A percentile compares a stretch with the other conserved stretches of the same genome.
Conservation (phyloP, 2,113 vertebrate species). For the Amblyopsis rosae region DNA sequence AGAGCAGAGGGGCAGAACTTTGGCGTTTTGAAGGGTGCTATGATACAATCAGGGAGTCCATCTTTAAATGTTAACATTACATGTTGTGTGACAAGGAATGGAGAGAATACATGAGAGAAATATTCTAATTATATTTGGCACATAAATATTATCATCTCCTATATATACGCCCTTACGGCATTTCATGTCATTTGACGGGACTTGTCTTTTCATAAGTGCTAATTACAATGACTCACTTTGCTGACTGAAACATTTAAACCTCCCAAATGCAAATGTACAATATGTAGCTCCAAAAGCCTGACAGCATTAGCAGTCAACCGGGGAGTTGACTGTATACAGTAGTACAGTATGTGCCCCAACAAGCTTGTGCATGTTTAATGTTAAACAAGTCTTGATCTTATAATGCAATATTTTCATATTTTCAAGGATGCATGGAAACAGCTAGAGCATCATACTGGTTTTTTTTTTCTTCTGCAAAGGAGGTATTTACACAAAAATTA, state of each 20-base stretch:
- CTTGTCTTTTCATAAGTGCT: slow-evolving; percentile 21
- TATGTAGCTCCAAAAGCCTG: slow-evolving; percentile 20
- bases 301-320: slow-evolving; percentile 34
- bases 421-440: slow-evolving; percentile 25
- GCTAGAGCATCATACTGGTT: not conserved
- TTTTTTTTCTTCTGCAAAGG: slow-evolving; percentile 9
- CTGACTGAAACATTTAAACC: no score
- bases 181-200: not conserved
- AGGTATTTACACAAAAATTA: slow-evolving; percentile 39
- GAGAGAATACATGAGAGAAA: slow-evolving; percentile 17
- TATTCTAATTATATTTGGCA: slow-evolving; percentile 58
- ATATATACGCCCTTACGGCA: not conserved
- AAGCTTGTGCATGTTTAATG: slow-evolving; percentile 35
- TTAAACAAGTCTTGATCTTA: slow-evolving; percentile 20
- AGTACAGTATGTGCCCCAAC: slow-evolving; percentile 10
- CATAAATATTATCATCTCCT: not conserved
- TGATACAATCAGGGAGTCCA: no score
- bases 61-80: not conserved
- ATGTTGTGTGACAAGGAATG: not conserved
- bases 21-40: no score
- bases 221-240: slow-evolving; percentile 19
- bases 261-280: slow-evolving; percentile 13
- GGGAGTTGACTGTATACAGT: not conserved
- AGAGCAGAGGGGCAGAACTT: no score
- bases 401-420: slow-evolving; percentile 24